Evolutionary conservation across 2,797 vertebrate genomes (phyloP).

Genomic region (Arctocebus calabarensis): DNA sequence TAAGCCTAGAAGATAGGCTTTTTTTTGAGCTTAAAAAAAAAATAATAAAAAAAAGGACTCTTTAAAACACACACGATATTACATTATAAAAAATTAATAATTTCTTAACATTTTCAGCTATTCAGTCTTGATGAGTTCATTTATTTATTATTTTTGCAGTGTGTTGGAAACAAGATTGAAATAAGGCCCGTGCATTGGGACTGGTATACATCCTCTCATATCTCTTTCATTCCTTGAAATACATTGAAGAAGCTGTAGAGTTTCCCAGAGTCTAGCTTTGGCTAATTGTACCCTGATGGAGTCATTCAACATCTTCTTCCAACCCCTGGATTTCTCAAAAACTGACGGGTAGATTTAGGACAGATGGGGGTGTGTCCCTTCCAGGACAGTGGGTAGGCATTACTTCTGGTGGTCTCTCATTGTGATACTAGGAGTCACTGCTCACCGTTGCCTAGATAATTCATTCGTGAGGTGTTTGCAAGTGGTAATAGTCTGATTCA

Average conservation of each 20-base stretch:
- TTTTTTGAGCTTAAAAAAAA: too few relatives aligned
- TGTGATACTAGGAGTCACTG: background rate
- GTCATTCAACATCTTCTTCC: background rate
- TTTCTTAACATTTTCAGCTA: constrained; percentile 45
- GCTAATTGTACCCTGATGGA: background rate
- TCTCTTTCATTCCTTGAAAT: background rate
- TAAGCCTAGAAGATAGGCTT: too few relatives aligned
- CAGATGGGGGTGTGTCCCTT: background rate
- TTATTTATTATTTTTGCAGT: constrained; percentile 35
- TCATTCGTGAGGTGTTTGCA: background rate
- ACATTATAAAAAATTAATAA: constrained; percentile 22
- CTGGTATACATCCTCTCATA: background rate
- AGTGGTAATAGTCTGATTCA: background rate
- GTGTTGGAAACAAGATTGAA: constrained; percentile 13
- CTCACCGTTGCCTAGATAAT: background rate
- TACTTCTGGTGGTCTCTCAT: background rate
- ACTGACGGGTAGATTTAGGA: background rate
- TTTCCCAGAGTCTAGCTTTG: background rate
- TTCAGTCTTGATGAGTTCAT: background rate
- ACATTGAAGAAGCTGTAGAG: background rate
- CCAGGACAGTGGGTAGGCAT: background rate
- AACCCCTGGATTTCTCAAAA: background rate
- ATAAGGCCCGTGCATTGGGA: background rate
- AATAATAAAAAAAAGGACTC: constrained; percentile 10
- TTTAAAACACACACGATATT: background rate